Conservation (phyloP, 2,797 vertebrate genomes). For the Pantherophis alleghaniensis region DNA sequence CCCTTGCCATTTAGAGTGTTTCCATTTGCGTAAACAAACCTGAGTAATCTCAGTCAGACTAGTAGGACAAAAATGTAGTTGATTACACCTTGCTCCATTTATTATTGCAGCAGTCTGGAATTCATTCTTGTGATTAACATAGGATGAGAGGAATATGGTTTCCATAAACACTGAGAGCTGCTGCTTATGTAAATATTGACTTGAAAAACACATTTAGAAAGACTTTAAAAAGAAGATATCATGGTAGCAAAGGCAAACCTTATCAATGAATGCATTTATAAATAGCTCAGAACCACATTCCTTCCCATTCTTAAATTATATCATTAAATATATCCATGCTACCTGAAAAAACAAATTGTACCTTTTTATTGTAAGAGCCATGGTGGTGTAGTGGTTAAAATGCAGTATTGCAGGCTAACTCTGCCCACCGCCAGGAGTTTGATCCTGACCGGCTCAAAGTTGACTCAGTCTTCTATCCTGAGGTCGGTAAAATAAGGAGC, state of each 20-base stretch:
- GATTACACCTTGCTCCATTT: background rate
- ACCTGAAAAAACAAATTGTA: constrained; percentile 22
- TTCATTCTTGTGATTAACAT: background rate
- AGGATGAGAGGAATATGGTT: background rate
- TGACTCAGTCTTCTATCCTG: background rate
- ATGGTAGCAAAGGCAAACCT: background rate
- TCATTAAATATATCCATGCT: background rate
- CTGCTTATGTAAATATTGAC: background rate
- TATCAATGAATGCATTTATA: background rate
- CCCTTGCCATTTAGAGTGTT: background rate
- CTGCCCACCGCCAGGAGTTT: background rate
- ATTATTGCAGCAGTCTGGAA: background rate
- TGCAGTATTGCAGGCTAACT: background rate
- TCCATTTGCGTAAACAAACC: background rate
- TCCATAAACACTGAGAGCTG: background rate
- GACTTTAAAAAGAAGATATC: background rate
- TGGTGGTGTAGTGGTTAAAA: background rate
- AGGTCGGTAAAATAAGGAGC: background rate
- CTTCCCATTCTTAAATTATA: constrained; percentile 2
- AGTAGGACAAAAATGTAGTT: background rate
- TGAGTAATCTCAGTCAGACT: background rate
- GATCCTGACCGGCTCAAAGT: background rate
- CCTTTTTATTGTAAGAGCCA: background rate
- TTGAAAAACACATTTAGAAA: background rate
- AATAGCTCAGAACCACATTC: background rate